Conservation (phyloP, 1,140 invertebrate species). For the Chelonus insularis region DNA sequence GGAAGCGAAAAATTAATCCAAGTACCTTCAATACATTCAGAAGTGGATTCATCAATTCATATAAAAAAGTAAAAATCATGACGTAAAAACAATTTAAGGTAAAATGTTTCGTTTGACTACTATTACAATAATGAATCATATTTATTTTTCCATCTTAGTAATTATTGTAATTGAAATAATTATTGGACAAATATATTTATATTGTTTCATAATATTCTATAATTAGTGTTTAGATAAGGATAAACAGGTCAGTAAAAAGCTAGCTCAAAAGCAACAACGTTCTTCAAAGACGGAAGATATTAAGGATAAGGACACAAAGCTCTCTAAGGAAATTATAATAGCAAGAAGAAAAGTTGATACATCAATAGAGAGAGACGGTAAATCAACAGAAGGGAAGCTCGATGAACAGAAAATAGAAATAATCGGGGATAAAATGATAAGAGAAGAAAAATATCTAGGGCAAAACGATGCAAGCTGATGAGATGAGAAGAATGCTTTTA, state of each 20-base stretch:
- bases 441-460: neutral
- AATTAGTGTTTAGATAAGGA: too few relatives aligned
- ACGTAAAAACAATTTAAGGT: too few relatives aligned
- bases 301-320: slow-evolving; percentile 12
- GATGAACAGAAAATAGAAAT: neutral
- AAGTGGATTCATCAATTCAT: neutral
- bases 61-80: slow-evolving; percentile 15
- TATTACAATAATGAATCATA: too few relatives aligned
- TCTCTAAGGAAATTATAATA: slow-evolving; percentile 26
- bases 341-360: slow-evolving; percentile 16
- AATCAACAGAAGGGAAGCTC: neutral
- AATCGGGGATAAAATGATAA: neutral
- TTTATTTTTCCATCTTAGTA: too few relatives aligned
- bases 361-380: neutral
- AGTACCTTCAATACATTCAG: neutral
- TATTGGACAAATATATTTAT: too few relatives aligned
- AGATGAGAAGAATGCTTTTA: neutral
- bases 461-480: neutral
- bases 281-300: neutral
- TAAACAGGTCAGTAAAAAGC: neutral
- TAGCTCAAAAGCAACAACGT: neutral
- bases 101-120: too few relatives aligned
- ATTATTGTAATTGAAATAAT: too few relatives aligned
- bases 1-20: neutral
- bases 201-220: too few relatives aligned